Percentiles rank a stretch among this genome's conserved stretches.
These are phyloP conservation scores for Leptopilina syphax DNA, from an alignment of 2,888 invertebrate genomes.

Conservation along the genomic window DNA sequence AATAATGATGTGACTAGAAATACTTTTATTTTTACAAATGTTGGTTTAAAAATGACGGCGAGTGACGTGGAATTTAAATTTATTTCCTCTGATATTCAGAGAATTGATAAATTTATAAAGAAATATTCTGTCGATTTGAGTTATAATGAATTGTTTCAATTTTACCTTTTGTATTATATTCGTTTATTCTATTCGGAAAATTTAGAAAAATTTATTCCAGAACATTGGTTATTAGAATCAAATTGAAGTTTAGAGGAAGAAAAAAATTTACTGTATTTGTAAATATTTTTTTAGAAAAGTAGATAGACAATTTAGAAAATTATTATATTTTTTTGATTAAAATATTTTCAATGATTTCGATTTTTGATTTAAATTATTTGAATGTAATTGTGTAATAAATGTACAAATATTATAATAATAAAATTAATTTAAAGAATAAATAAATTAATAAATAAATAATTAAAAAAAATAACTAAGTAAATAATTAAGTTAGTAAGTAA, in stretches of 20 bases:
- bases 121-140: neutral
- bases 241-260: neutral
- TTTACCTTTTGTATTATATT: neutral
- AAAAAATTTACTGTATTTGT: too few species aligned
- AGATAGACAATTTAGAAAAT: too few species aligned
- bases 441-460: too few species aligned
- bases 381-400: too few species aligned
- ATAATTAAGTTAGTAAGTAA: too few species aligned
- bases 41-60: neutral
- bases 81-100: neutral
- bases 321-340: too few species aligned
- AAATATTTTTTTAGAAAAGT: too few species aligned
- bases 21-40: neutral
- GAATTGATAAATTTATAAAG: neutral
- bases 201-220: neutral
- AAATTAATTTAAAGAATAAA: too few species aligned
- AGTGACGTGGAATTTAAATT: neutral
- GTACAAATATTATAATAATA: too few species aligned
- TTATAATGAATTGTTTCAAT: neutral
- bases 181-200: neutral
- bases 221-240: neutral
- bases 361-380: too few species aligned
- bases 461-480: too few species aligned
- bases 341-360: too few species aligned
- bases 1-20: neutral